These are phyloP conservation scores for Augochlorella aurata DNA, from an alignment of 2,888 invertebrate genomes.

Conservation along the genomic window DNA sequence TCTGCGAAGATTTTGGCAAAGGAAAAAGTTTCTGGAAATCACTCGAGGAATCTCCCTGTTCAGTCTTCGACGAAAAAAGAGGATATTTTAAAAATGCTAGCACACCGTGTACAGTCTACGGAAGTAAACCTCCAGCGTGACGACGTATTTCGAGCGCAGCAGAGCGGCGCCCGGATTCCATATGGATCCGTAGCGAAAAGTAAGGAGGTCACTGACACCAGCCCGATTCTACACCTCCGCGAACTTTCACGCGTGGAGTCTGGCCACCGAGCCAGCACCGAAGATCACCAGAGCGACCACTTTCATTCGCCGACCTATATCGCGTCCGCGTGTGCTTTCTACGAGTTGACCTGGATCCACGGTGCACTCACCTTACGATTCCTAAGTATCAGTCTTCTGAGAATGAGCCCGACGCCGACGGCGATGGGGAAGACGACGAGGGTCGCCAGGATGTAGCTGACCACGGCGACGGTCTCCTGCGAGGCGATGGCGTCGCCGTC, in stretches of 20 bases:
- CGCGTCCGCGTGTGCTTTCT: neutral
- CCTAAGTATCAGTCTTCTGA: slow-evolving; percentile 81
- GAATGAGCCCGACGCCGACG: slow-evolving; percentile 80
- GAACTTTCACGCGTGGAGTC: slow-evolving; percentile 47
- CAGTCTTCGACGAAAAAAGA: too few relatives aligned
- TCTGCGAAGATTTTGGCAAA: too few relatives aligned
- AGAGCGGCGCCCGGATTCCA: neutral
- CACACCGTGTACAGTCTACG: too few relatives aligned
- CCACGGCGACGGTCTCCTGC: slow-evolving; percentile 80
- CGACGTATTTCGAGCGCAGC: too few relatives aligned
- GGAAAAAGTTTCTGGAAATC: too few relatives aligned
- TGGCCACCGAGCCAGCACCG: slow-evolving; percentile 26
- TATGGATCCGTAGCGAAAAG: slow-evolving; percentile 2
- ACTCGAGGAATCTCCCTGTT: too few relatives aligned
- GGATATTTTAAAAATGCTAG: too few relatives aligned
- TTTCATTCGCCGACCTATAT: slow-evolving; percentile 54
- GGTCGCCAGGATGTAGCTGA: slow-evolving; percentile 81
- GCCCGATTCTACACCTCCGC: slow-evolving; percentile 49
- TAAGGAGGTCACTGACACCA: slow-evolving; percentile 46
- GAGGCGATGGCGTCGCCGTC: slow-evolving; percentile 78
- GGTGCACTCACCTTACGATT: slow-evolving; percentile 79
- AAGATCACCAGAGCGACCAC: slow-evolving; percentile 40
- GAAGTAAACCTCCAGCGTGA: too few relatives aligned
- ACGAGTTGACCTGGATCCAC: neutral
- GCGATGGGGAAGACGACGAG: slow-evolving; percentile 82